These are phyloP conservation scores for Aspidapion aeneum DNA, from an alignment of 2,888 invertebrate genomes.

Conservation along the genomic window DNA sequence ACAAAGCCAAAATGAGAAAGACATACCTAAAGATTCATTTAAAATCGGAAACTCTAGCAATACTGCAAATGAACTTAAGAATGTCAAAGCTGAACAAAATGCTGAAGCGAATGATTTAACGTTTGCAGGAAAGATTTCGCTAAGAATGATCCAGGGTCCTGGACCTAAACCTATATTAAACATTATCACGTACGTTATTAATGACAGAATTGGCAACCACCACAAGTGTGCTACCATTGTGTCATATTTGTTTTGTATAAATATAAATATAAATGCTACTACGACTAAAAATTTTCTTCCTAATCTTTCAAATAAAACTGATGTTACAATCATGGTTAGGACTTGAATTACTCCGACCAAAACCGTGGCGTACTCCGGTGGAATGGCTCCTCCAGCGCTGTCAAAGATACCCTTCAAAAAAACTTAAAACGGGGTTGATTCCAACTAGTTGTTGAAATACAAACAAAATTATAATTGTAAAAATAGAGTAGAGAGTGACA, in stretches of 20 bases:
- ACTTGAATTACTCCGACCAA: constrained; percentile 76
- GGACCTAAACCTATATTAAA: constrained; percentile 72
- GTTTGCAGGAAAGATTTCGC: constrained; percentile 75
- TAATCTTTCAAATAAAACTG: constrained; percentile 68
- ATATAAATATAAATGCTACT: constrained; percentile 54
- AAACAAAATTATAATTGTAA: constrained; percentile 76
- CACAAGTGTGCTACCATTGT: constrained; percentile 47
- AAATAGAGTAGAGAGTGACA: constrained; percentile 29
- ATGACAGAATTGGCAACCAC: constrained; percentile 68
- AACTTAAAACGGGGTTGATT: constrained; percentile 76
- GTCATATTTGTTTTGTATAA: constrained; percentile 18
- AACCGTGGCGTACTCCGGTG: constrained; percentile 64
- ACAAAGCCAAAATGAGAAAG: constrained; percentile 32
- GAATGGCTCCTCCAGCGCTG: constrained; percentile 61
- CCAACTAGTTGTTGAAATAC: constrained; percentile 79
- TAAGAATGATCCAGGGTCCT: constrained; percentile 76
- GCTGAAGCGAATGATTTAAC: constrained; percentile 57
- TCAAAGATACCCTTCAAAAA: constrained; percentile 67
- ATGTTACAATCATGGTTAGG: constrained; percentile 62
- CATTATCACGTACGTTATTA: constrained; percentile 66
- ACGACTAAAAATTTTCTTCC: constrained; percentile 64
- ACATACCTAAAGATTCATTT: constrained; percentile 27
- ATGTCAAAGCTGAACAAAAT: constrained; percentile 43
- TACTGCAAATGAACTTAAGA: constrained; percentile 27
- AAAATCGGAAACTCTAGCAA: constrained; percentile 32